These are phyloP conservation scores for Belgica antarctica DNA, from an alignment of 2,888 invertebrate species.

Conservation along the genomic window DNA sequence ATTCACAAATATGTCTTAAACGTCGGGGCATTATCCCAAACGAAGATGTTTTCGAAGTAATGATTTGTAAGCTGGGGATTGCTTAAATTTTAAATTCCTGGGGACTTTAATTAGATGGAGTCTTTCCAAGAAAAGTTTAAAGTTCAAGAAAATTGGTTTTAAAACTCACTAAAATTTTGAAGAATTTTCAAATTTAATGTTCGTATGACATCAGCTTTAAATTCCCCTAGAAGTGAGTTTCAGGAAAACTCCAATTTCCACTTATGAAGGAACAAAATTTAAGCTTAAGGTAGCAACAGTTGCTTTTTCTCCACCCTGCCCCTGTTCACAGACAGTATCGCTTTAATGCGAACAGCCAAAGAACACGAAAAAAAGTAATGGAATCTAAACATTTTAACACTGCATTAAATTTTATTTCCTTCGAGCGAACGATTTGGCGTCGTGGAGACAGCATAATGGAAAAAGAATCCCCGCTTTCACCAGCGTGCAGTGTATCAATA, in stretches of 20 bases:
- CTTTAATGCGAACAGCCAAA: conserved; percentile 36
- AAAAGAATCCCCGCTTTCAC: background rate
- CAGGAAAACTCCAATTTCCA: background rate
- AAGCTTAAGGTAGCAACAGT: conserved; percentile 9
- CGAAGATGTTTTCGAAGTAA: too few relatives aligned
- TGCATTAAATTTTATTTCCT: conserved; percentile 41
- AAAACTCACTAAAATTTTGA: too few relatives aligned
- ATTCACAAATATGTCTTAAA: conserved; percentile 34
- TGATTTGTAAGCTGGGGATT: too few relatives aligned
- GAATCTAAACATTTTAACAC: conserved; percentile 43
- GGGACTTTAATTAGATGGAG: too few relatives aligned
- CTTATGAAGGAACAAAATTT: background rate
- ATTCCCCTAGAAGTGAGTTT: too few relatives aligned
- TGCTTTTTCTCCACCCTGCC: too few relatives aligned
- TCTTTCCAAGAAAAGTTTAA: background rate
- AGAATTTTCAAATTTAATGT: too few relatives aligned
- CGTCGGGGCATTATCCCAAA: conserved; percentile 27
- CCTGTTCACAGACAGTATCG: too few relatives aligned
- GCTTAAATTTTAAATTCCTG: too few relatives aligned
- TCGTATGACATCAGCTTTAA: too few relatives aligned
- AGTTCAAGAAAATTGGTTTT: background rate
- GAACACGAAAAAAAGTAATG: conserved; percentile 32
- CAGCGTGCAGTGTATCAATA: conserved; percentile 22
- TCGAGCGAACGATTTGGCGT: background rate
- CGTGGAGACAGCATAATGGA: background rate